Evolutionary conservation across 2,888 invertebrate species (phyloP).

Genomic region (Catotricha subobsoleta): DNA sequence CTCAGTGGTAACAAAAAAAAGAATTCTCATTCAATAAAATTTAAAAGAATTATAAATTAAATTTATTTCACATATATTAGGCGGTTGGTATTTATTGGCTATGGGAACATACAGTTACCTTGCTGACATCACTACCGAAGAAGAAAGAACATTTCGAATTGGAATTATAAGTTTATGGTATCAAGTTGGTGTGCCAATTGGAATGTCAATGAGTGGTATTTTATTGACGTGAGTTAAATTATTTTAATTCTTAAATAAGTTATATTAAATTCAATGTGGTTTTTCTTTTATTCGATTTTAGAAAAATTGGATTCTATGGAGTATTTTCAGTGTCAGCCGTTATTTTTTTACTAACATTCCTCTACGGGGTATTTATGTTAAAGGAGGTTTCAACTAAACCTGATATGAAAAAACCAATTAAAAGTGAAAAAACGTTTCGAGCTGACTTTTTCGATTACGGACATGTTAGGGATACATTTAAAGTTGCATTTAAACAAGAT

Average conservation of each 20-base stretch:
- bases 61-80: slow-evolving; percentile 35
- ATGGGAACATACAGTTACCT: slow-evolving; percentile 70
- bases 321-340: slow-evolving; percentile 50
- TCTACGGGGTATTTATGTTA: slow-evolving; percentile 40
- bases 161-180: slow-evolving; percentile 66
- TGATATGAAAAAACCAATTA: background rate
- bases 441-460: background rate
- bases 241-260: background rate
- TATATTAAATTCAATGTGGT: background rate
- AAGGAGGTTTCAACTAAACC: background rate
- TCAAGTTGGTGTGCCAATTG: slow-evolving; percentile 61
- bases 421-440: background rate
- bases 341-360: slow-evolving; percentile 46
- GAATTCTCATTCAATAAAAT: no score
- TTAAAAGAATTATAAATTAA: background rate
- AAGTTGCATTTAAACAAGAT: background rate
- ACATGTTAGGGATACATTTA: background rate
- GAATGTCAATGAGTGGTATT: slow-evolving; percentile 59
- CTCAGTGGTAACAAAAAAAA: no score
- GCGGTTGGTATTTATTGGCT: slow-evolving; percentile 67
- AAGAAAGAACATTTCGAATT: slow-evolving; percentile 56
- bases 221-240: slow-evolving; percentile 31
- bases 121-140: slow-evolving; percentile 55
- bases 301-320: slow-evolving; percentile 50
- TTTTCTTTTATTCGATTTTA: no score